Conservation (phyloP, 1,140 invertebrate genomes). For the Leptinotarsa texana region DNA sequence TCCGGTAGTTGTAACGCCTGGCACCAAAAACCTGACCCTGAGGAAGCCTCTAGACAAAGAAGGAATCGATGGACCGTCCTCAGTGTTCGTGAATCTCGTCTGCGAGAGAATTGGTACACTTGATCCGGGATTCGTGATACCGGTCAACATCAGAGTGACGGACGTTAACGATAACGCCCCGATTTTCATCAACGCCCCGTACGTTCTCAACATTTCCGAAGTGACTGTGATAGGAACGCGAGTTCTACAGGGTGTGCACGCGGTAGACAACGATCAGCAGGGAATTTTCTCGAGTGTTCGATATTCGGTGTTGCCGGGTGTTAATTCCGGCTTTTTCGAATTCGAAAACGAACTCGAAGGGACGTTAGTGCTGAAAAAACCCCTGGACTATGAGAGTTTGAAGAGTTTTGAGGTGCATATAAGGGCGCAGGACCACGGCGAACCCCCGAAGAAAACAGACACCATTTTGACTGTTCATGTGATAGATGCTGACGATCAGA, state of each 20-base stretch:
- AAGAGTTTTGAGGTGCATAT: slow-evolving; percentile 80
- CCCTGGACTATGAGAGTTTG: slow-evolving; percentile 83
- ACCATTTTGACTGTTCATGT: slow-evolving; percentile 78
- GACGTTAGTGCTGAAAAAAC: slow-evolving; percentile 76
- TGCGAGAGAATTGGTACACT: slow-evolving; percentile 76
- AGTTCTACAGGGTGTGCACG: slow-evolving; percentile 76
- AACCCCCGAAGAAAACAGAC: slow-evolving; percentile 74
- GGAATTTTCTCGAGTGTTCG: slow-evolving; percentile 88
- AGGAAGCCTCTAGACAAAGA: slow-evolving; percentile 75
- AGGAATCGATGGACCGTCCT: slow-evolving; percentile 78
- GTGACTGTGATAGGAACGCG: slow-evolving; percentile 80
- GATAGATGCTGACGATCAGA: slow-evolving; percentile 91
- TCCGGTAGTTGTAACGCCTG: slow-evolving; percentile 73
- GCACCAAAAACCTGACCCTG: slow-evolving; percentile 81
- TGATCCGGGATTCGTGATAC: slow-evolving; percentile 87
- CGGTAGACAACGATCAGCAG: slow-evolving; percentile 83
- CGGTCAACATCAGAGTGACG: slow-evolving; percentile 87
- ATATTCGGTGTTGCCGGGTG: slow-evolving; percentile 79
- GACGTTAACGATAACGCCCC: slow-evolving; percentile 93
- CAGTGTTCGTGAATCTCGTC: slow-evolving; percentile 82
- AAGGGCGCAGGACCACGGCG: slow-evolving; percentile 83
- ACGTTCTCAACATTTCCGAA: slow-evolving; percentile 82
- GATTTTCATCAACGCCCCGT: slow-evolving; percentile 79
- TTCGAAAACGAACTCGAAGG: slow-evolving; percentile 87
- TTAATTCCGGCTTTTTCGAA: slow-evolving; percentile 77